phyloP scores from a whole-genome alignment of 2,113 vertebrate species.

The Ciconia maguari region DNA sequence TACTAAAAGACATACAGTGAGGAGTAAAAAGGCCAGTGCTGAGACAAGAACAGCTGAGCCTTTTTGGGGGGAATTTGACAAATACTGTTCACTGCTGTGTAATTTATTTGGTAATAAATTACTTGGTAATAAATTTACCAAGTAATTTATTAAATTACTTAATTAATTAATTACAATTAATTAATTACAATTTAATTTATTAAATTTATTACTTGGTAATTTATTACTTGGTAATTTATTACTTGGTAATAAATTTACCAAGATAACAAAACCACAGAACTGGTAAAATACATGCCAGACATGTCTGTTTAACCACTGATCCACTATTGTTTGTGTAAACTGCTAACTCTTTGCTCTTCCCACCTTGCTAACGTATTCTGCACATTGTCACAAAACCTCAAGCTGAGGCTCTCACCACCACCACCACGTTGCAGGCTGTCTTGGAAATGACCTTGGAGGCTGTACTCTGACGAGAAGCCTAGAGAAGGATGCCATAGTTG shows the following conservation, averaged over 20 bases:
- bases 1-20: background rate
- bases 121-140: too few species aligned
- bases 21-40: background rate
- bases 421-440: background rate
- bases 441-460: background rate
- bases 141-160: too few species aligned
- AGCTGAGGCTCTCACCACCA: background rate
- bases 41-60: background rate
- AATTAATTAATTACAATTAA: too few species aligned
- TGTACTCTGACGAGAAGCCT: background rate
- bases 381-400: background rate
- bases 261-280: background rate
- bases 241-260: rapidly evolving
- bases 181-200: too few species aligned
- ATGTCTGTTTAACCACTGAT: background rate
- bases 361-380: background rate
- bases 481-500: background rate
- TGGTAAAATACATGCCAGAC: background rate
- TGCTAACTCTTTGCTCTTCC: background rate
- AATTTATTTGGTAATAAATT: too few species aligned
- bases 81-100: background rate
- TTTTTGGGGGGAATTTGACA: background rate
- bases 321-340: background rate
- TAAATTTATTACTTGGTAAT: too few species aligned
- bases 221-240: too few species aligned